Conservation (phyloP, 2,797 vertebrate species). For the Monodelphis domestica region DNA sequence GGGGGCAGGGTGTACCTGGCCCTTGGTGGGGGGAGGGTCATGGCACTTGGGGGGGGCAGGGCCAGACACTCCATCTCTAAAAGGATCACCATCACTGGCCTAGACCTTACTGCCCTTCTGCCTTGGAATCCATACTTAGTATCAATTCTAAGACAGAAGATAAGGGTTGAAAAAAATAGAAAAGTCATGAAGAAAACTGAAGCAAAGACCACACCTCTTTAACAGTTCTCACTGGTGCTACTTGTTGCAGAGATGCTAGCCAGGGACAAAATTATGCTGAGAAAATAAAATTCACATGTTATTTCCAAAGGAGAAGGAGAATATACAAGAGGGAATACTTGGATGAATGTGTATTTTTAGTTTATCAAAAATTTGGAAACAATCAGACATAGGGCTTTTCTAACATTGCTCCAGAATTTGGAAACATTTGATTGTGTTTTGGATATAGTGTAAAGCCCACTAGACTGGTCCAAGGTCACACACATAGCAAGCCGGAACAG, state of each 20-base stretch:
- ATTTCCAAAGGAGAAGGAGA: neutral
- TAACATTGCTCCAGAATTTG: neutral
- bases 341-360: neutral
- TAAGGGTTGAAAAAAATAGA: too few relatives aligned
- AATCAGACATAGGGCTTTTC: neutral
- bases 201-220: neutral
- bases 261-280: neutral
- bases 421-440: neutral
- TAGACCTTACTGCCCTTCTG: too few relatives aligned
- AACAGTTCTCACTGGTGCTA: neutral
- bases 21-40: too few relatives aligned
- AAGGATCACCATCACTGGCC: too few relatives aligned
- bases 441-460: neutral
- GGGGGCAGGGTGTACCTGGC: rapidly evolving
- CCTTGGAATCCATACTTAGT: too few relatives aligned
- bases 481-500: neutral
- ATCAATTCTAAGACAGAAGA: too few relatives aligned
- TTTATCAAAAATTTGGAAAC: neutral
- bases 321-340: neutral
- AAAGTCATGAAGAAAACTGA: neutral
- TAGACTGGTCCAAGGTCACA: neutral
- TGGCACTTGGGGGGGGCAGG: too few relatives aligned
- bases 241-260: neutral
- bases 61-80: too few relatives aligned
- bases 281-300: neutral